phyloP scores from a whole-genome alignment of 2,113 vertebrate genomes.

The Coracopsis vasa region DNA sequence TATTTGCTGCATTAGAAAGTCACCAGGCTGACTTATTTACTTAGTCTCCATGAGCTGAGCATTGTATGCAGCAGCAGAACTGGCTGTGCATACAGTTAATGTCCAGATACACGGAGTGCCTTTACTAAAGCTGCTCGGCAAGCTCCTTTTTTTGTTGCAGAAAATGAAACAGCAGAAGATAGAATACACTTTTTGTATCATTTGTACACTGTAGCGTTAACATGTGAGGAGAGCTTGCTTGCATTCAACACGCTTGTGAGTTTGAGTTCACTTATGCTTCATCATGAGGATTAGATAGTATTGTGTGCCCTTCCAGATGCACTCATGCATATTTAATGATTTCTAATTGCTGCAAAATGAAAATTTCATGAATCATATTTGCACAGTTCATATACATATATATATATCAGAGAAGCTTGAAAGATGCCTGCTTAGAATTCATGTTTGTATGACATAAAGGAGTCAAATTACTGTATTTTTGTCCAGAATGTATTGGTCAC shows the following conservation, averaged over 20 bases:
- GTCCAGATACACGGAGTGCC: rapidly evolving
- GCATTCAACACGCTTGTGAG: rapidly evolving
- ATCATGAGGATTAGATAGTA: neutral
- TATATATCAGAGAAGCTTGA: neutral
- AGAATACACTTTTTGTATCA: rapidly evolving
- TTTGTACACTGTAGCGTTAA: neutral
- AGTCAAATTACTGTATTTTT: neutral
- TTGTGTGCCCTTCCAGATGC: constrained; percentile 13
- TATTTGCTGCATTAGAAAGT: neutral
- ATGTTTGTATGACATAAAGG: neutral
- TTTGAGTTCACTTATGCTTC: neutral
- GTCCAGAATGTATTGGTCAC: neutral
- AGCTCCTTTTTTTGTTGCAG: neutral
- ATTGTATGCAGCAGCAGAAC: neutral
- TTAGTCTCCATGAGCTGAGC: neutral
- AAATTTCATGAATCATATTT: constrained; percentile 19
- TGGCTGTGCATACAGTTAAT: neutral
- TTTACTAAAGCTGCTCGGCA: neutral
- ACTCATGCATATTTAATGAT: constrained; percentile 35
- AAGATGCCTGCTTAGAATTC: neutral
- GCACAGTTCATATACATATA: neutral
- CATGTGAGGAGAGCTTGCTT: neutral
- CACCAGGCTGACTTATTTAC: neutral
- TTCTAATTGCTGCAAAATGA: constrained; percentile 37
- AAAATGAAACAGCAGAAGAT: neutral